Conservation (phyloP, 2,888 invertebrate genomes). For the Diarsia rubi region DNA sequence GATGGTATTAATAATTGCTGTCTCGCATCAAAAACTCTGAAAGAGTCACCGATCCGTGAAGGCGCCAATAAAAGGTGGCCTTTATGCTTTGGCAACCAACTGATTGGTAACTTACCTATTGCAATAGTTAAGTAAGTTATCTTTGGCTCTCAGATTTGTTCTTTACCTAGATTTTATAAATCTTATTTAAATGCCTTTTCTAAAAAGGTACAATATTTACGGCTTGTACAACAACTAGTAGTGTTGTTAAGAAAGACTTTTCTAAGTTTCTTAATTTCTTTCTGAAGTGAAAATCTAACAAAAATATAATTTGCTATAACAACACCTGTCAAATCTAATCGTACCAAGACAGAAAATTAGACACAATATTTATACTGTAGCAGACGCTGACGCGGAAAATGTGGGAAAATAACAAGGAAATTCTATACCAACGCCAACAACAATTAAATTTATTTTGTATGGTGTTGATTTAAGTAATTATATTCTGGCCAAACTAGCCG, state of each 20-base stretch:
- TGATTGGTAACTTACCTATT: slow-evolving; percentile 10
- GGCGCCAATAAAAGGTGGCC: slow-evolving; percentile 16
- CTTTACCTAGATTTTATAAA: not conserved
- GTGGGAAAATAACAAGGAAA: slow-evolving; percentile 6
- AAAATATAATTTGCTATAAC: not conserved
- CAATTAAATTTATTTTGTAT: not conserved
- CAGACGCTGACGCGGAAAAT: not conserved
- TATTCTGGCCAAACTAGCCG: slow-evolving; percentile 33
- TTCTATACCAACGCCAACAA: not conserved
- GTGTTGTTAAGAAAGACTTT: not conserved
- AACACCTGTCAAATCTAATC: not conserved
- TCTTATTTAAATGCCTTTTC: not conserved
- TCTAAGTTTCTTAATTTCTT: not conserved
- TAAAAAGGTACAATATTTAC: not conserved
- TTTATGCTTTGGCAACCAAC: slow-evolving; percentile 19
- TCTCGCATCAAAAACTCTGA: slow-evolving; percentile 18
- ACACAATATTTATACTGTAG: not conserved
- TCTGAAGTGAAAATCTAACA: not conserved
- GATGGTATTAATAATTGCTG: not conserved
- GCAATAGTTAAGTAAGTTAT: not conserved
- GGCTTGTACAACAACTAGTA: not conserved
- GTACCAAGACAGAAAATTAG: not conserved
- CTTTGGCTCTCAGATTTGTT: not conserved
- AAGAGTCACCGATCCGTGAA: slow-evolving; percentile 27
- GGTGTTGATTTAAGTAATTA: slow-evolving; percentile 32